A percentile compares a stretch with the other conserved stretches of the same genome.
Conservation (phyloP, 2,888 invertebrate species). For the Imbricaverruca yamaguchii region DNA sequence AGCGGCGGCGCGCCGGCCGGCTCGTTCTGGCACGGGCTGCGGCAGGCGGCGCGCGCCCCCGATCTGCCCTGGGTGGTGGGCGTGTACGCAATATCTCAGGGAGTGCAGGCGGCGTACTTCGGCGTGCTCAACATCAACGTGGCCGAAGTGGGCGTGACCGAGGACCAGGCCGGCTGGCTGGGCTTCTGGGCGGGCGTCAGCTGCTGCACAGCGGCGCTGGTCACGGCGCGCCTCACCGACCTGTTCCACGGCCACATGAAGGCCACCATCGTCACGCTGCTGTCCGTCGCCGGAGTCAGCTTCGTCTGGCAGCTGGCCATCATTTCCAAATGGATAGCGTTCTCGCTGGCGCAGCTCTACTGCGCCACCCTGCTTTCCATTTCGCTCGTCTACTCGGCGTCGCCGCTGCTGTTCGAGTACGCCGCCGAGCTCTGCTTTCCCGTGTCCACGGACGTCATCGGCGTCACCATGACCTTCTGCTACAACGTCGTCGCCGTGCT, state of each 20-base stretch:
- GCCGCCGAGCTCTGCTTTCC: too few relatives aligned
- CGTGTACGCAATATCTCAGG: background rate
- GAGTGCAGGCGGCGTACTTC: constrained; percentile 1
- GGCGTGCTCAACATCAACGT: background rate
- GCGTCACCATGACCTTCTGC: background rate
- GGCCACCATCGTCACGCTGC: constrained; percentile 29
- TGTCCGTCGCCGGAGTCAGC: constrained; percentile 26
- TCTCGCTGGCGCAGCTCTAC: too few relatives aligned
- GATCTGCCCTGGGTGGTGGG: background rate
- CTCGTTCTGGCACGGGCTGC: constrained; percentile 26
- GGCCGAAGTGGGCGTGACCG: background rate
- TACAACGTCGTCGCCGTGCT: background rate
- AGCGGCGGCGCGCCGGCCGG: constrained; percentile 27
- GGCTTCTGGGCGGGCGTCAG: constrained; percentile 28
- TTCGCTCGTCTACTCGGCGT: too few relatives aligned
- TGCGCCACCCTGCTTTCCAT: too few relatives aligned
- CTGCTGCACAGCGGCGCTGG: constrained; percentile 28
- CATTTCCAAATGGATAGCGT: too few relatives aligned
- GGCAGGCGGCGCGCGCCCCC: background rate
- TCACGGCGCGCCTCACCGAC: constrained; percentile 30
- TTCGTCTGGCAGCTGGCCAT: constrained; percentile 27
- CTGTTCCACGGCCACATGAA: constrained; percentile 30
- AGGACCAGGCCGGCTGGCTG: constrained; percentile 30
- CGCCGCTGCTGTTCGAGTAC: too few relatives aligned
- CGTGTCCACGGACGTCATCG: background rate